Evolutionary conservation across 2,113 vertebrate species (phyloP).

Genomic region (Phyllostomus discolor): DNA sequence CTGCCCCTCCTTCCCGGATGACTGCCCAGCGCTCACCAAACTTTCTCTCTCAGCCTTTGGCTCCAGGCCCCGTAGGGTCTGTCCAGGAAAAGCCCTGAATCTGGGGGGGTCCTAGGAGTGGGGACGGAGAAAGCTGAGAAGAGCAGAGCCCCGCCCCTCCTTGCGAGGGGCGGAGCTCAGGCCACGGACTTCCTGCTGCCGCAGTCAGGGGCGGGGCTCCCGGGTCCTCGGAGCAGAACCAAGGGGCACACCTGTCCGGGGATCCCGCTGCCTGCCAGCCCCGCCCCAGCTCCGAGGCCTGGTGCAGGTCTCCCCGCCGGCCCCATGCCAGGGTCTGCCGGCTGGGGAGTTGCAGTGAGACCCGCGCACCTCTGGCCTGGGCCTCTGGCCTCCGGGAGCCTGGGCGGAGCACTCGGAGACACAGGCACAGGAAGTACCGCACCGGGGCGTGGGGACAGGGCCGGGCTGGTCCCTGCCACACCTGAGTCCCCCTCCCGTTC

Average conservation of each 20-base stretch:
- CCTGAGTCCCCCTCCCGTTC: slow-evolving; percentile 37
- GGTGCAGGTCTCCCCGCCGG: rapidly evolving
- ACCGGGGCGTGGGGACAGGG: rapidly evolving
- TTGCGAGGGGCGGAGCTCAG: too few relatives aligned
- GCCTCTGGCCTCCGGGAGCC: neutral
- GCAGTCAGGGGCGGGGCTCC: too few relatives aligned
- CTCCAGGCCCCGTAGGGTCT: neutral
- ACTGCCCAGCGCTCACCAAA: rapidly evolving
- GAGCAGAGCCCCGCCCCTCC: neutral
- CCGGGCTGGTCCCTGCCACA: neutral
- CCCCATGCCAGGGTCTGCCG: too few relatives aligned
- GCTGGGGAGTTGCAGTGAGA: neutral
- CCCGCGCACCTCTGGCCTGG: neutral
- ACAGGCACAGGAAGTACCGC: rapidly evolving
- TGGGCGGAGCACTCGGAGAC: neutral
- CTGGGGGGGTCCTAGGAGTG: neutral
- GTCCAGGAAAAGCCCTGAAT: neutral
- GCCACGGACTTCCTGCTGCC: neutral
- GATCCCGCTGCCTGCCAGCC: neutral
- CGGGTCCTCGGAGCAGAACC: rapidly evolving
- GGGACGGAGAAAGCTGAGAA: neutral
- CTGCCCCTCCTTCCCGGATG: rapidly evolving
- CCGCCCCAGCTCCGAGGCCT: neutral
- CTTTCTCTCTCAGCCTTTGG: neutral
- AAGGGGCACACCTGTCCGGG: too few relatives aligned